A percentile compares a stretch with the other conserved stretches of the same genome.
Evolutionary conservation across 2,797 vertebrate genomes (phyloP).

Genomic region (Xenopus petersii): DNA sequence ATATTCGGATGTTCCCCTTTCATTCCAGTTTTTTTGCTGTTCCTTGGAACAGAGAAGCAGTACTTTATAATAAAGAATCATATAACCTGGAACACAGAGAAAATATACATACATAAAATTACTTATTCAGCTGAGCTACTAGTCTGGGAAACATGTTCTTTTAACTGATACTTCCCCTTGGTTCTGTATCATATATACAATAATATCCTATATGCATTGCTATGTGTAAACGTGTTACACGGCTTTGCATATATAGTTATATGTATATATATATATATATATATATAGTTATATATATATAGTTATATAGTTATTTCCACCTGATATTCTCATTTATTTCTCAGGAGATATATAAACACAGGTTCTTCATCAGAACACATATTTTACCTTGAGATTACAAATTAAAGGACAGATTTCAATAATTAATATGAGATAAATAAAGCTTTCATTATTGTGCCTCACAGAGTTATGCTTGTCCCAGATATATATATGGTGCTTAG

Average conservation of each 20-base stretch:
- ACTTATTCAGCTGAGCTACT: background rate
- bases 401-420: background rate
- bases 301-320: background rate
- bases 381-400: background rate
- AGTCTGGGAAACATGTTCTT: too few relatives aligned
- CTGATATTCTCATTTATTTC: background rate
- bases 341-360: background rate
- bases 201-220: background rate
- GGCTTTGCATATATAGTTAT: background rate
- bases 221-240: background rate
- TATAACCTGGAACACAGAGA: too few relatives aligned
- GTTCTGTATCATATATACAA: slow-evolving; percentile 15
- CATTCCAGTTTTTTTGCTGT: too few relatives aligned
- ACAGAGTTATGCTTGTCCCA: too few relatives aligned
- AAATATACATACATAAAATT: too few relatives aligned
- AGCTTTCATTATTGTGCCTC: background rate
- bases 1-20: too few relatives aligned
- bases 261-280: too few relatives aligned
- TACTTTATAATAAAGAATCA: too few relatives aligned
- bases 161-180: too few relatives aligned
- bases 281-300: background rate
- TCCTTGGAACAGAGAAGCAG: too few relatives aligned
- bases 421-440: background rate
- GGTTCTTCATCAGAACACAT: background rate
- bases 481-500: too few relatives aligned